Conservation (phyloP, 2,113 vertebrate species). For the Larimichthys crocea region DNA sequence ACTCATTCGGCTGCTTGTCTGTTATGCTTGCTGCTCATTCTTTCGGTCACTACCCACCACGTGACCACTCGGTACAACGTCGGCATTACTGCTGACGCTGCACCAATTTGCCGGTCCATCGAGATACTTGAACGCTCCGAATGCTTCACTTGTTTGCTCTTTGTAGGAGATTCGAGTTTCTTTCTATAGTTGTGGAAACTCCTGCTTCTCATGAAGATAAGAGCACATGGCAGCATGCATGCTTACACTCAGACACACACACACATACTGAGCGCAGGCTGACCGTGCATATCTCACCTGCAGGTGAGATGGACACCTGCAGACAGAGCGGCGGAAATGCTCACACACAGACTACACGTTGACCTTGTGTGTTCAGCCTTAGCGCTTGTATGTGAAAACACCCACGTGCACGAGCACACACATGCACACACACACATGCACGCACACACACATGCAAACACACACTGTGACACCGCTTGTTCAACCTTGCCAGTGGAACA, state of each 20-base stretch:
- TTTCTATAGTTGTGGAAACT: background rate
- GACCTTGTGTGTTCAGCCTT: conserved; percentile 65
- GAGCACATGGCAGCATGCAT: background rate
- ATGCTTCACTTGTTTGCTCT: background rate
- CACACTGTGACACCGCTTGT: conserved; percentile 45
- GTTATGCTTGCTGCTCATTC: no score
- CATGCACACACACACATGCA: conserved; percentile 1
- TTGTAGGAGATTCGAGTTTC: background rate
- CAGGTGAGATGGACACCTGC: conserved; percentile 29
- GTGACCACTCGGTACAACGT: no score
- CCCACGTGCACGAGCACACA: conserved; percentile 13
- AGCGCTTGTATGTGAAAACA: conserved; percentile 23
- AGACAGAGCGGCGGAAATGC: conserved; percentile 34
- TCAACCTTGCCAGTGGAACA: conserved; percentile 54
- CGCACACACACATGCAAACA: conserved; percentile 1
- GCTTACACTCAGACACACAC: background rate
- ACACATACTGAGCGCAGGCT: background rate
- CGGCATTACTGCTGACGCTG: no score
- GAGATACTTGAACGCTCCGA: no score
- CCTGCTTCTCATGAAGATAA: conserved; percentile 30
- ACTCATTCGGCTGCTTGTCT: no score
- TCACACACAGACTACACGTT: conserved; percentile 9
- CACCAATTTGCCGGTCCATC: no score
- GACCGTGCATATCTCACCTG: conserved; percentile 50
- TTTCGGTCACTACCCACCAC: no score